phyloP scores from a whole-genome alignment of 2,797 vertebrate genomes.

The Phataginus tricuspis region DNA sequence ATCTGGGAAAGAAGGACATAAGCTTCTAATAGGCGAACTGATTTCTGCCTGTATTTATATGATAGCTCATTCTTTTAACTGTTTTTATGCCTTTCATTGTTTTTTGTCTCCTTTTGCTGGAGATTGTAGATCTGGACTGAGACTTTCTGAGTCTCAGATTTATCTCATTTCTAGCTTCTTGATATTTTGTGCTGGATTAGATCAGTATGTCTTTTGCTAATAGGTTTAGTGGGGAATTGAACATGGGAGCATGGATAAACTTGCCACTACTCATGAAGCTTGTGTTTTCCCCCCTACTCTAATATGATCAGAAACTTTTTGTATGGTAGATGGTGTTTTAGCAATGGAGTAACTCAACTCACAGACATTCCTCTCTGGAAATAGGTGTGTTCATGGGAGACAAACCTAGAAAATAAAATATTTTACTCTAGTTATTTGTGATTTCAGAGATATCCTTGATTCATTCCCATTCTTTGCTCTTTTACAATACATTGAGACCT shows the following conservation, averaged over 20 bases:
- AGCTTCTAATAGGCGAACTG: constrained; percentile 23
- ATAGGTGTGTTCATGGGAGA: background rate
- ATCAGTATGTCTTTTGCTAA: background rate
- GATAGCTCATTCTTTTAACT: background rate
- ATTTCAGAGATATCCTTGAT: constrained; percentile 39
- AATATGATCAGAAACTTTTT: constrained; percentile 4
- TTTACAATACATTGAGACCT: constrained; percentile 18
- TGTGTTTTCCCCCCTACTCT: background rate
- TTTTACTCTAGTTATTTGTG: constrained; percentile 15
- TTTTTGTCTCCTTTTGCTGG: constrained; percentile 27
- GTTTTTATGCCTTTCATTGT: background rate
- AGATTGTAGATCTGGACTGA: background rate
- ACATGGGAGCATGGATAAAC: background rate
- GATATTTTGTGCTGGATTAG: constrained; percentile 19
- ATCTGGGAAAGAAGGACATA: constrained; percentile 14
- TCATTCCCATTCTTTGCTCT: constrained; percentile 35
- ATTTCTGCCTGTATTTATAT: constrained; percentile 44
- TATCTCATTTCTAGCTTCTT: constrained; percentile 39
- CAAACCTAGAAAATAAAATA: constrained; percentile 10
- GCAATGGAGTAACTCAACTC: background rate
- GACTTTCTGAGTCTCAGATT: constrained; percentile 33
- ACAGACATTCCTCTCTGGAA: background rate
- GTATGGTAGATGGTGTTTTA: background rate
- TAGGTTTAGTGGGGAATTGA: background rate
- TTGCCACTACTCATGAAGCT: background rate